phyloP scores from a whole-genome alignment of 2,888 invertebrate genomes.

The Drosophila acutilabella region DNA sequence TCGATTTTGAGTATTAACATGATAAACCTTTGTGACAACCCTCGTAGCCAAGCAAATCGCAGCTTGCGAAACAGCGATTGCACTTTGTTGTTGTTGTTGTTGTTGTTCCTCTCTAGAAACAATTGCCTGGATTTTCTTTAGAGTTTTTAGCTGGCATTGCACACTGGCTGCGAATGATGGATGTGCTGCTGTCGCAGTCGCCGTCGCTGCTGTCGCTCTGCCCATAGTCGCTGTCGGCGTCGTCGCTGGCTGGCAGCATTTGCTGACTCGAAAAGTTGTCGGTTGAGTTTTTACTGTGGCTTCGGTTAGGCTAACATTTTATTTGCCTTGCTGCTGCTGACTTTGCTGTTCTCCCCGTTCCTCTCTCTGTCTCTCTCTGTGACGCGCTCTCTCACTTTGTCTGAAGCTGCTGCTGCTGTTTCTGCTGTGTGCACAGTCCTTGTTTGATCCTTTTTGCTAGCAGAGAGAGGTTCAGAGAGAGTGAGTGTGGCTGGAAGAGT shows the following conservation, averaged over 20 bases:
- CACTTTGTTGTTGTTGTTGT: slow-evolving; percentile 32
- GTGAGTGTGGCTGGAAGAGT: not conserved
- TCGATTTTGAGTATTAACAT: not conserved
- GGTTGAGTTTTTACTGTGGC: slow-evolving; percentile 71
- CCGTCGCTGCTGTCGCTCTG: slow-evolving; percentile 24
- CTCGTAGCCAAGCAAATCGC: slow-evolving; percentile 34
- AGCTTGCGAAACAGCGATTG: slow-evolving; percentile 45
- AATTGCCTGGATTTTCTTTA: slow-evolving; percentile 52
- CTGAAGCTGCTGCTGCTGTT: not conserved
- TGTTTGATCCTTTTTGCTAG: slow-evolving; percentile 43
- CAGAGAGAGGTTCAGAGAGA: not conserved
- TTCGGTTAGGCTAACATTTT: slow-evolving; percentile 66
- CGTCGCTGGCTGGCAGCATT: slow-evolving; percentile 35
- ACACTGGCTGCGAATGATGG: slow-evolving; percentile 63
- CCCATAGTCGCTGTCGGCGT: slow-evolving; percentile 5
- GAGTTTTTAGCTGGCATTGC: slow-evolving; percentile 50
- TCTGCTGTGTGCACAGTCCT: slow-evolving; percentile 32
- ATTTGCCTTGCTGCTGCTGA: slow-evolving; percentile 63
- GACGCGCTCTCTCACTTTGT: slow-evolving; percentile 14
- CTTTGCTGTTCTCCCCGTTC: slow-evolving; percentile 16
- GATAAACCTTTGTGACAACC: slow-evolving; percentile 8
- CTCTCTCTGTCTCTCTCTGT: slow-evolving; percentile 22
- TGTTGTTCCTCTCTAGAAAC: slow-evolving; percentile 48
- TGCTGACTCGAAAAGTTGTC: slow-evolving; percentile 68
- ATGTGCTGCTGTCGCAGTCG: slow-evolving; percentile 54